Percentiles rank a stretch among this genome's conserved stretches.
Evolutionary conservation across 2,888 invertebrate genomes (phyloP).

Genomic region (Acanthopleura granulata): DNA sequence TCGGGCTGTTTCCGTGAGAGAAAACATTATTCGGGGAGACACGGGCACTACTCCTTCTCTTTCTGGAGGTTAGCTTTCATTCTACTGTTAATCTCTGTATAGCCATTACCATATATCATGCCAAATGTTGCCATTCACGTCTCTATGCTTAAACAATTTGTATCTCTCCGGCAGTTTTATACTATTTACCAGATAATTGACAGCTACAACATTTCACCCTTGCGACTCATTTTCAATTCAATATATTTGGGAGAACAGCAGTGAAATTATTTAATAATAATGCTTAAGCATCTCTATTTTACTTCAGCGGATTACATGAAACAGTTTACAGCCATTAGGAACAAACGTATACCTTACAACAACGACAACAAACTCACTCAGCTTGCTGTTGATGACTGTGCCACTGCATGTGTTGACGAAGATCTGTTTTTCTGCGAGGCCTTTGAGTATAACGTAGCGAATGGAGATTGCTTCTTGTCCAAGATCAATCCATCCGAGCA

Average conservation of each 20-base stretch:
- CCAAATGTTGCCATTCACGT: no score
- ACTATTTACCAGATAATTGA: no score
- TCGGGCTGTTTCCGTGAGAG: background rate
- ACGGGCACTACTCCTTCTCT: background rate
- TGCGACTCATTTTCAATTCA: no score
- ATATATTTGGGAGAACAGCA: no score
- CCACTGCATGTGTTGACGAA: slow-evolving; percentile 28
- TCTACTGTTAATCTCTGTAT: no score
- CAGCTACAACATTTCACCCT: no score
- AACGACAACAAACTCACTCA: slow-evolving; percentile 41
- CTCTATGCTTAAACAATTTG: no score
- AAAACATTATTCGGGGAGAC: background rate
- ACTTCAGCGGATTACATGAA: slow-evolving; percentile 13
- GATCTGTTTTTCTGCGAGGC: slow-evolving; percentile 47
- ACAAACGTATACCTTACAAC: slow-evolving; percentile 41
- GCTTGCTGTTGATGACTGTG: slow-evolving; percentile 47
- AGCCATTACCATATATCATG: no score
- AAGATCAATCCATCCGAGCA: slow-evolving; percentile 47
- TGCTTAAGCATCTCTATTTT: background rate
- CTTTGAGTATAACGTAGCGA: slow-evolving; percentile 48
- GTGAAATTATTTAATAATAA: no score
- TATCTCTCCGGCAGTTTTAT: no score
- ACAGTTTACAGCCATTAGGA: slow-evolving; percentile 22
- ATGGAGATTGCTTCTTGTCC: slow-evolving; percentile 45
- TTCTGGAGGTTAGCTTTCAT: background rate